Evolutionary conservation across 2,113 vertebrate genomes (phyloP).

Genomic region (Notiomystis cincta): DNA sequence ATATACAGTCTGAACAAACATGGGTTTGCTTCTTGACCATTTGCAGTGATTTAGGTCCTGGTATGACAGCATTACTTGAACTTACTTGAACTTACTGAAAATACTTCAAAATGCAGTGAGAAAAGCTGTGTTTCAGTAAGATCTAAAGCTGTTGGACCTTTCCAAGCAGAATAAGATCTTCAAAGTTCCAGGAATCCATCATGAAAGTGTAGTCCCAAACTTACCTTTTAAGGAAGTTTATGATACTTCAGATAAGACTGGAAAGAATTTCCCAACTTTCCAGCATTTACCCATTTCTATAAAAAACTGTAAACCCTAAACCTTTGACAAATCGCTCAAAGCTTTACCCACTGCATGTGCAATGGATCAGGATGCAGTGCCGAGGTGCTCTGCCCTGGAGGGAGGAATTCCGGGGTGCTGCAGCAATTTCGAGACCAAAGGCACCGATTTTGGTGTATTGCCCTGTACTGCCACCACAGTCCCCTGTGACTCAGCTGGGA

Average conservation of each 20-base stretch:
- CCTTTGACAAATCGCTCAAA: not conserved
- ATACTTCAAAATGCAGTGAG: not conserved
- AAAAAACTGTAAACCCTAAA: not conserved
- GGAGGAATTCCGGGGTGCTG: not conserved
- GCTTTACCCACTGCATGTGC: not conserved
- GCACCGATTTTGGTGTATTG: not conserved
- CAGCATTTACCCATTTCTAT: not conserved
- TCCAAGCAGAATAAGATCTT: not conserved
- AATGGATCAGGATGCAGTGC: not conserved
- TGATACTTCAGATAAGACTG: not conserved
- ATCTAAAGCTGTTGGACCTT: not conserved
- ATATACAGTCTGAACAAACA: not conserved
- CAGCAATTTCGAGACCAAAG: not conserved
- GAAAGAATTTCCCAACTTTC: not conserved
- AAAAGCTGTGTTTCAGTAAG: not conserved
- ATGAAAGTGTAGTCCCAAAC: not conserved
- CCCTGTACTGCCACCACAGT: not conserved
- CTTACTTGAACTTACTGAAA: not conserved
- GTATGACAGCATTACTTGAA: not conserved
- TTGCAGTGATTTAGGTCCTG: not conserved
- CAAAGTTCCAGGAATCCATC: not conserved
- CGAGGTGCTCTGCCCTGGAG: accelerated
- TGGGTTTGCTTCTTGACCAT: not conserved
- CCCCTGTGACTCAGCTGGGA: constrained; percentile 1
- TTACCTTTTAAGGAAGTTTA: constrained; percentile 17